Conservation (phyloP, 2,888 invertebrate genomes). For the Cheiracanthium punctorium region DNA sequence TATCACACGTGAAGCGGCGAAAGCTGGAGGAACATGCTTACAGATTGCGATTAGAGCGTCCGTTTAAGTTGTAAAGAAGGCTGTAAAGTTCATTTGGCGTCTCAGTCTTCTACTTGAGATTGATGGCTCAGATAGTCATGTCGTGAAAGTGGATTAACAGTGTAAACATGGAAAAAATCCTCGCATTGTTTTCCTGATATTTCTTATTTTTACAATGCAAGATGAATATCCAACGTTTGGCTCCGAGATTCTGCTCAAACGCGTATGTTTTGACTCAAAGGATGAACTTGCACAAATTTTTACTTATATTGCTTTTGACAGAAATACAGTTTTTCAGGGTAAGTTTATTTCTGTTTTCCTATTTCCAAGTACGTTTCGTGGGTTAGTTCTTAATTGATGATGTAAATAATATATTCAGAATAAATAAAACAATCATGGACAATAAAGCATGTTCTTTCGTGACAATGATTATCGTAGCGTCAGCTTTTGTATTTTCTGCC, state of each 20-base stretch:
- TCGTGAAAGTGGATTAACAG: neutral
- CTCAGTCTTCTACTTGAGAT: neutral
- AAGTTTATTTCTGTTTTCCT: neutral
- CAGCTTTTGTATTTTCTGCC: too few relatives aligned
- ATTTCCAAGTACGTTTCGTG: too few relatives aligned
- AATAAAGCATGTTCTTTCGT: too few relatives aligned
- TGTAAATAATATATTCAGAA: too few relatives aligned
- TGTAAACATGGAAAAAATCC: neutral
- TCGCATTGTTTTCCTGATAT: too few relatives aligned
- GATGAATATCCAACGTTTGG: too few relatives aligned
- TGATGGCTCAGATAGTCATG: neutral
- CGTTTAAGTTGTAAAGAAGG: neutral
- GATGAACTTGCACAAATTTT: neutral
- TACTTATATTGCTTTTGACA: neutral
- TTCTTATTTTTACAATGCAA: too few relatives aligned
- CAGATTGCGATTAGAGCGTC: neutral
- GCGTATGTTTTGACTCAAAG: neutral
- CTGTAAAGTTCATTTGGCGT: constrained; percentile 6
- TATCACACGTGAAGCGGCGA: neutral
- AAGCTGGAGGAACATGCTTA: constrained; percentile 3
- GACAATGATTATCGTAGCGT: too few relatives aligned
- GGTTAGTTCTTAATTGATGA: too few relatives aligned
- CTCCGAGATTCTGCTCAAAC: too few relatives aligned
- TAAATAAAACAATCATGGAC: too few relatives aligned
- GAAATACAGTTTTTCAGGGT: neutral